These are phyloP conservation scores for Ernsta delagoae DNA, from an alignment of 2,888 invertebrate genomes.

Conservation along the genomic window DNA sequence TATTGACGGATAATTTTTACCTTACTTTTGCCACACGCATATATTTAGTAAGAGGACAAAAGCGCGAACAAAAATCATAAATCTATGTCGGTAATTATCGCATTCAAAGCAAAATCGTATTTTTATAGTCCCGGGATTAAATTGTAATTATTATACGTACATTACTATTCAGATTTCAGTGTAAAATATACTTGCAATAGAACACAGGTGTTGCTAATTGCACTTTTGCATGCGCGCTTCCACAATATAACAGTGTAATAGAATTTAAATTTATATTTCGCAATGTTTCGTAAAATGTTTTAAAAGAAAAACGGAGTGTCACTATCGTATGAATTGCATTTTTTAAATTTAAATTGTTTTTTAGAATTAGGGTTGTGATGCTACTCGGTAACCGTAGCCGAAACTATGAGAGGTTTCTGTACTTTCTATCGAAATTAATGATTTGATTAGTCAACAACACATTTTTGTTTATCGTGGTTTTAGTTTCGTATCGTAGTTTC, in stretches of 20 bases:
- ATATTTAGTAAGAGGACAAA: too few species aligned
- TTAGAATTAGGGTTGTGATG: neutral
- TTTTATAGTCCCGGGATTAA: slow-evolving; percentile 7
- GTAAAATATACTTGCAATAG: slow-evolving; percentile 4
- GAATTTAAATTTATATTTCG: slow-evolving; percentile 3
- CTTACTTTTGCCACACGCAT: too few species aligned
- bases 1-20: too few species aligned
- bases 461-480: too few species aligned
- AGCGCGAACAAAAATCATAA: too few species aligned
- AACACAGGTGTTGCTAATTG: slow-evolving; percentile 26
- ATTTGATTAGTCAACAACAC: too few species aligned
- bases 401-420: too few species aligned
- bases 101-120: neutral
- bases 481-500: too few species aligned
- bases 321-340: neutral
- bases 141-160: neutral
- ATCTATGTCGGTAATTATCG: neutral
- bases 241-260: slow-evolving; percentile 3
- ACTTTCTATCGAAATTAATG: too few species aligned
- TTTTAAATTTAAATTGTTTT: neutral
- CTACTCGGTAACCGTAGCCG: neutral
- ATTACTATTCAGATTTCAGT: slow-evolving; percentile 10
- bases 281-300: neutral
- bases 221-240: slow-evolving; percentile 23
- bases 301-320: neutral